Base-by-base conservation (phyloP, 2,888 invertebrate genomes). In the Camptogramma bilineatum region DNA sequence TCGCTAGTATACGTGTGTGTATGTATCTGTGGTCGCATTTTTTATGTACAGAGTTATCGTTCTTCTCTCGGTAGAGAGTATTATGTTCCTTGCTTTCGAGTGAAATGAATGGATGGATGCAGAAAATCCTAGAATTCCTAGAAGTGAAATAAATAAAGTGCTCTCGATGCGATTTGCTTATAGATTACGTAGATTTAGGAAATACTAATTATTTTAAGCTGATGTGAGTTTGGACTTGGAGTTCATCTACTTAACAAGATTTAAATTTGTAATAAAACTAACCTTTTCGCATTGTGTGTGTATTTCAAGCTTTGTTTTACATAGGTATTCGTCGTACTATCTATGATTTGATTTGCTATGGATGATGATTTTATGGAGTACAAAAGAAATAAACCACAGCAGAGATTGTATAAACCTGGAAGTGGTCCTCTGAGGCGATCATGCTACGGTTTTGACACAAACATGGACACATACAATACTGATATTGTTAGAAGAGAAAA, bases 371-470 rank as follows among this genome's bases (percentile, higher is more conserved):
- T 79, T 81, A 94, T 91, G 84, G 94, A 94, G 74, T 93, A 90
- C 75, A 93, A 89, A 92, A 94, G 93, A 86, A 94, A 94, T 84
- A 95, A 95, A 88, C 95, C 95, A 77, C 95, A 95, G 81, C 95
- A 95, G 88, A 94, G 94, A 87, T 91, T 96, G 70, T 96, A 97
- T 80, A 95, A 94, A 84, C 96, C 96, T 82, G 96, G 96, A 75
- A 96, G 96, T 93, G 96, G 96, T 71, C 96, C 96, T 71, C 88
- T 96, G 72, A 94, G 95, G 81, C 95, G 96, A 86, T 94, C 95
- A 71, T 94, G 94, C 76, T 94, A 94, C 86, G 93, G 91, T 81
- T 84, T 91, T 66, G 95, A 95, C 72, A 93, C 81, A 68, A 92
- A 95, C 84, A 93, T 94, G 83, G 94, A 95, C 72, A 77, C 83